Percentiles rank a stretch among this genome's conserved stretches.
These are phyloP conservation scores for Xenentodon cancila DNA, from an alignment of 2,797 vertebrate genomes.

Conservation along the genomic window DNA sequence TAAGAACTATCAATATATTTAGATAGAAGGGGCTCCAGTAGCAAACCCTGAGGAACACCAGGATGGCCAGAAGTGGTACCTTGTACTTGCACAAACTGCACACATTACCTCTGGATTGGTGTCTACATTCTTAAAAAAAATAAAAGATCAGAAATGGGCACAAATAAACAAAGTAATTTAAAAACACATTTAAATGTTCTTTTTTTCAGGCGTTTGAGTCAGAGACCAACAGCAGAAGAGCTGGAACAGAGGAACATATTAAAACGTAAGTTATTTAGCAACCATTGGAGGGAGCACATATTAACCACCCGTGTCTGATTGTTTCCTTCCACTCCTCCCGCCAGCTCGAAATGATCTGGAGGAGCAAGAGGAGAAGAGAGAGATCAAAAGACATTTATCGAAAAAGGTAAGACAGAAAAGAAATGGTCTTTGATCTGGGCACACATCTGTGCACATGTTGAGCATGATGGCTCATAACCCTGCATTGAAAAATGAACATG, in stretches of 20 bases:
- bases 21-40: too few relatives aligned
- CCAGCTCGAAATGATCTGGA: conserved; percentile 96
- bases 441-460: background rate
- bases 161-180: background rate
- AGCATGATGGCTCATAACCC: conserved; percentile 1
- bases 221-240: conserved; percentile 95
- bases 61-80: too few relatives aligned
- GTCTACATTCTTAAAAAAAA: too few relatives aligned
- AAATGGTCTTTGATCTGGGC: conserved; percentile 13
- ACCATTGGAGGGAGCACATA: background rate
- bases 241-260: conserved; percentile 98
- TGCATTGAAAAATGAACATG: background rate
- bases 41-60: too few relatives aligned
- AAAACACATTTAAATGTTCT: conserved; percentile 53
- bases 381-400: conserved; percentile 95
- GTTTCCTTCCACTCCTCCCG: conserved; percentile 19
- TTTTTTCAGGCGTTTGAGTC: conserved; percentile 92
- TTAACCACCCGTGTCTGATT: background rate
- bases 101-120: too few relatives aligned
- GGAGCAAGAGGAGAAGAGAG: conserved; percentile 96
- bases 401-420: conserved; percentile 87
- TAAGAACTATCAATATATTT: too few relatives aligned
- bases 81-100: too few relatives aligned
- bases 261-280: conserved; percentile 89
- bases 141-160: too few relatives aligned